Conservation (phyloP, 2,797 vertebrate species). For the Amblyopsis hoosieri region DNA sequence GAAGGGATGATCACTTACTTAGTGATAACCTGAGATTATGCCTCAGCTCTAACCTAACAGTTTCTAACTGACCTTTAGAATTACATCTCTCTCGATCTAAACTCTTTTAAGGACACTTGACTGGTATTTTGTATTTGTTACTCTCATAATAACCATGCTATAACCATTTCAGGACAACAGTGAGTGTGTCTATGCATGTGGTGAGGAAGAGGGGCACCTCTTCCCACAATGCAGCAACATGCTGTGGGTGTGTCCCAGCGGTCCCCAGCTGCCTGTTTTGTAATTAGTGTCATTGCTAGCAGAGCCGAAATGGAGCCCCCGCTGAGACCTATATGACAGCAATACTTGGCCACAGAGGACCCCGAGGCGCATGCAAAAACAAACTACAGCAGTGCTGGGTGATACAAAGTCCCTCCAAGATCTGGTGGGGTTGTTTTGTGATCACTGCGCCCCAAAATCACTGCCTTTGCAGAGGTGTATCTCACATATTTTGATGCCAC, state of each 20-base stretch:
- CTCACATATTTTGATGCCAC: too few relatives aligned
- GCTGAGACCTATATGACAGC: conserved; percentile 33
- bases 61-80: conserved; percentile 22
- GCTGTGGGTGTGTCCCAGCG: conserved; percentile 27
- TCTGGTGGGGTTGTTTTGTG: too few relatives aligned
- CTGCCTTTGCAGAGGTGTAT: too few relatives aligned
- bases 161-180: conserved; percentile 4
- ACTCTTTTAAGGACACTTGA: conserved; percentile 19
- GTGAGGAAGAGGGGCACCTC: conserved; percentile 13
- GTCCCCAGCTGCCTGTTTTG: conserved; percentile 38
- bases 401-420: too few relatives aligned
- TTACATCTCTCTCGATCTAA: conserved; percentile 2
- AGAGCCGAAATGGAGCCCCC: conserved; percentile 31
- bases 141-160: background rate
- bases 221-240: conserved; percentile 37
- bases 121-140: background rate
- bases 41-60: conserved; percentile 12
- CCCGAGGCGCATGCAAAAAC: background rate
- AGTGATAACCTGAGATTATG: conserved; percentile 22
- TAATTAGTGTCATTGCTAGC: conserved; percentile 51
- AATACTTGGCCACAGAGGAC: conserved; percentile 4
- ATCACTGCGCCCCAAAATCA: too few relatives aligned
- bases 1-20: conserved; percentile 17
- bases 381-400: background rate
- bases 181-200: background rate